These are phyloP conservation scores for Pseudotriccus pelzelni DNA, from an alignment of 2,797 vertebrate genomes.

Conservation along the genomic window DNA sequence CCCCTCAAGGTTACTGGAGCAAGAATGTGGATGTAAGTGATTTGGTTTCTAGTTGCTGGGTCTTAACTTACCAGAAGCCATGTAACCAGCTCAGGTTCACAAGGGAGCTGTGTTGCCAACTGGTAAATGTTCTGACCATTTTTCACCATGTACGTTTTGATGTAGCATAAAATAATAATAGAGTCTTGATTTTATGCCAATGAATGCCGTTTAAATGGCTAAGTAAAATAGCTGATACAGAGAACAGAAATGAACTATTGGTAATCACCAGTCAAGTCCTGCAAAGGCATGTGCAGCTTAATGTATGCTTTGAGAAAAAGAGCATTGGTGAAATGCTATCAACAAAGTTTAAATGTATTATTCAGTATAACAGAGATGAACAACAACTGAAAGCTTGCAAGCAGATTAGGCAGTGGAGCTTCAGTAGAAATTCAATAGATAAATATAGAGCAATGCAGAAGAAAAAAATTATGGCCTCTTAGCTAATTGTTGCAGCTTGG, in stretches of 20 bases:
- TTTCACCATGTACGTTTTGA: background rate
- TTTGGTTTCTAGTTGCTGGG: background rate
- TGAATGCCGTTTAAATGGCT: background rate
- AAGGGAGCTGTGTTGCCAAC: background rate
- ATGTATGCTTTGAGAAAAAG: background rate
- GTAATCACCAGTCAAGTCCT: background rate
- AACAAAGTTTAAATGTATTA: background rate
- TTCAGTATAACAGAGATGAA: background rate
- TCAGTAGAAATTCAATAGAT: background rate
- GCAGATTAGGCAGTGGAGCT: background rate
- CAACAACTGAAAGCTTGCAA: background rate
- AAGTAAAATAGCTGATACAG: background rate
- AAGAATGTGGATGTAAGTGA: background rate
- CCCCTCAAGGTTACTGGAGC: background rate
- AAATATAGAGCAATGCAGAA: background rate
- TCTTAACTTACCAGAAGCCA: background rate
- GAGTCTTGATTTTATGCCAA: background rate
- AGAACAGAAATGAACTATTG: background rate
- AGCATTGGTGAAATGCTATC: background rate
- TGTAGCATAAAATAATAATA: background rate
- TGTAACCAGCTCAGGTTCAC: background rate
- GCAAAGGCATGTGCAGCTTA: background rate
- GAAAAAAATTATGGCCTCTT: background rate
- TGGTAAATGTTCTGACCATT: background rate
- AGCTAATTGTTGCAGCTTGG: background rate